Percentiles rank a stretch among this genome's conserved stretches.
phyloP scores from a whole-genome alignment of 2,888 invertebrate species.

The Drosophila cracens region DNA sequence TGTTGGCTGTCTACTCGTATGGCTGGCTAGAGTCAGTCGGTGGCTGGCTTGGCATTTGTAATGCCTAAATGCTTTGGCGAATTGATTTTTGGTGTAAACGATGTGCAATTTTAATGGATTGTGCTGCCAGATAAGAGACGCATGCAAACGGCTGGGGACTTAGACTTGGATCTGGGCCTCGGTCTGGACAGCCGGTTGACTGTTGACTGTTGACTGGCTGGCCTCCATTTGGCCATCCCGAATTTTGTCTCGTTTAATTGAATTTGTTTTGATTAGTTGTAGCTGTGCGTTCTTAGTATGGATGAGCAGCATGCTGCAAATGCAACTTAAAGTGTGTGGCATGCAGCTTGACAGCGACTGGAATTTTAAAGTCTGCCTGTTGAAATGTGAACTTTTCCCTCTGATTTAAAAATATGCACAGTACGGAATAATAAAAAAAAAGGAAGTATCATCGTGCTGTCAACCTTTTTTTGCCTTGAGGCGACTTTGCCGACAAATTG shows the following conservation, averaged over 20 bases:
- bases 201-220: constrained; percentile 1
- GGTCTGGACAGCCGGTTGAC: not conserved
- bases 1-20: not conserved
- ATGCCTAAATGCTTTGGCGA: constrained; percentile 84
- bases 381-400: constrained; percentile 14
- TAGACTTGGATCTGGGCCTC: constrained; percentile 11
- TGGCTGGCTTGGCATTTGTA: constrained; percentile 79
- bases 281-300: constrained; percentile 23
- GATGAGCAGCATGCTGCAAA: constrained; percentile 54
- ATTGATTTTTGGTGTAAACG: constrained; percentile 85
- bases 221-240: constrained; percentile 27
- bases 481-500: constrained; percentile 61
- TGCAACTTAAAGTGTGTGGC: constrained; percentile 63
- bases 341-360: constrained; percentile 41
- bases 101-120: constrained; percentile 85
- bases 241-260: constrained; percentile 76
- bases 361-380: constrained; percentile 61
- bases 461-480: constrained; percentile 49
- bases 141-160: constrained; percentile 29
- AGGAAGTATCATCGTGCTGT: constrained; percentile 17
- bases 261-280: constrained; percentile 81
- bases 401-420: constrained; percentile 8
- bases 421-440: not conserved
- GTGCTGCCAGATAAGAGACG: constrained; percentile 83
- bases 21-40: constrained; percentile 53